Evolutionary conservation across 2,888 invertebrate genomes (phyloP), one percentile per base, ranked within the genome.

Genomic region (Cistogaster globosa): DNA sequence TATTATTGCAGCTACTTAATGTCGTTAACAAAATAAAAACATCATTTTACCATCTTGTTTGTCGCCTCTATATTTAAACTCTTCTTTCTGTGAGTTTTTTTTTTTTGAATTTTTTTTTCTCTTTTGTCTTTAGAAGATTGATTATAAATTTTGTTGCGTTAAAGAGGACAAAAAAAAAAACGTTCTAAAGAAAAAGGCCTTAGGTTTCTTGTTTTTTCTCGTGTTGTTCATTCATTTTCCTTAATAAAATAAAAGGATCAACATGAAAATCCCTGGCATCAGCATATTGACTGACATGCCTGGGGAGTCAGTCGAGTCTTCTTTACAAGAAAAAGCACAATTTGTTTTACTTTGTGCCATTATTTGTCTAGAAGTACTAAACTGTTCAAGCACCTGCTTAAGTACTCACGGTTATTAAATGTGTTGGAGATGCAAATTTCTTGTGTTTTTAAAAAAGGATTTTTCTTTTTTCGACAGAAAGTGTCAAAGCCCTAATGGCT

Each of bases 371-470:
- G 12, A 42, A 57, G 53, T 81, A 60, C 12, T 53, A 63, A 63
- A 55, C 32, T 68, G 51, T 51, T 72, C 42, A 82, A 81, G 82
- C 88, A 88, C 87, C 88, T 88, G 88, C 86, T 87, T 58, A 67
- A 76, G 58, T 86, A 87, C 88, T 86, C 88, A 88, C 88, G 88
- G 87, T 83, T 88, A 87, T 88, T 88, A 87, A 83, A 75, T 82
- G 68, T 82, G 72, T 71, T 71, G 67, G 60, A 68, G 76, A 83
- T 80, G 80, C 86, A 80, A 86, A 86, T 83, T 79, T 48, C 14
- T 4, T 51, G 18, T 32, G 14, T 63, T 42, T 58, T 48, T 20
- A 3, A 18, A 55, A 62, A 63, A 45, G 22, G 63, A 48, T 58
- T 74, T 76, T 26, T 38, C 63, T 14, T 75, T 79, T 67, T 48